These are phyloP conservation scores for Temnothorax nylanderi DNA, from an alignment of 1,140 invertebrate species.

Conservation along the genomic window DNA sequence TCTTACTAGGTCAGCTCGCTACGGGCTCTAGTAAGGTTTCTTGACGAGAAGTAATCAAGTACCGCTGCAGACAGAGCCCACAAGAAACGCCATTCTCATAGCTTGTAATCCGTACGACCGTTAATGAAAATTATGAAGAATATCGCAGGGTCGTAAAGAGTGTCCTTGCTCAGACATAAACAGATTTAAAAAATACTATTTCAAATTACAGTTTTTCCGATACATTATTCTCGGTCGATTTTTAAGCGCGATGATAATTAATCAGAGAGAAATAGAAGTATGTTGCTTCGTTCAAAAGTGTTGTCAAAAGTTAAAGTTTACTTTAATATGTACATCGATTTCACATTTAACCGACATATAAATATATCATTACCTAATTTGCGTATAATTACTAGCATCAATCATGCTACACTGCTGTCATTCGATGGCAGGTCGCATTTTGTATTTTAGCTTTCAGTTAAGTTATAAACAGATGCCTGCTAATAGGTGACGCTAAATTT, in stretches of 20 bases:
- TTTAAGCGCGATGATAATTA: not conserved
- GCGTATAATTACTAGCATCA: not conserved
- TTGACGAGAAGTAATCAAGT: conserved; percentile 71
- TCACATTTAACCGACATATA: not conserved
- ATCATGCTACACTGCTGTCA: no score
- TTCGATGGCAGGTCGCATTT: not conserved
- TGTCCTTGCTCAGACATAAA: not conserved
- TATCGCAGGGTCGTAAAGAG: not conserved
- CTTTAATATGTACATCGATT: not conserved
- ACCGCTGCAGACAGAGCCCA: conserved; percentile 58
- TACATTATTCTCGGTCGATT: not conserved
- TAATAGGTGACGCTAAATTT: conserved; percentile 60
- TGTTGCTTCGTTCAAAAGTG: not conserved
- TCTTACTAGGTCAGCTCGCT: conserved; percentile 42
- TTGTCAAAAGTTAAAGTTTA: not conserved
- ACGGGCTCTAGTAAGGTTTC: conserved; percentile 45
- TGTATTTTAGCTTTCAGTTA: not conserved
- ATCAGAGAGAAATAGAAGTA: not conserved
- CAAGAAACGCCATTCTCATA: conserved; percentile 62
- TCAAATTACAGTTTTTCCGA: not conserved
- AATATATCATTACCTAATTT: not conserved
- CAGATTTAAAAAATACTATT: not conserved
- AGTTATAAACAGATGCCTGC: conserved; percentile 28
- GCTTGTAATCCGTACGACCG: conserved; percentile 52
- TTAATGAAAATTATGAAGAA: conserved; percentile 46